Evolutionary conservation across 2,113 vertebrate species (phyloP).

Genomic region (Leucosticte australis): DNA sequence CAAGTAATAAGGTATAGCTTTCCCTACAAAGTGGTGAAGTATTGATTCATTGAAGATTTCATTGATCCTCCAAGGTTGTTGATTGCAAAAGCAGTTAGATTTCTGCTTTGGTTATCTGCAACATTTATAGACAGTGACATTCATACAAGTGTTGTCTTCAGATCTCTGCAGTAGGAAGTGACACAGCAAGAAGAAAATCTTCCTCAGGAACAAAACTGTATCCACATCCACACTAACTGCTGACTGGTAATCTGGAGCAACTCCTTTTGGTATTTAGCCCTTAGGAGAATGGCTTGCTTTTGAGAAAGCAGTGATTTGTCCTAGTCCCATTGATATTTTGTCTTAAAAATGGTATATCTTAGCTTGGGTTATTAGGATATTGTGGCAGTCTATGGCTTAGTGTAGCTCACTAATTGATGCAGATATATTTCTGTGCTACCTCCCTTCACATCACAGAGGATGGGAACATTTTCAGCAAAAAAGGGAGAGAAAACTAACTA

Average conservation of each 20-base stretch:
- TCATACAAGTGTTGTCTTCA: not conserved
- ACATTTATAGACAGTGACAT: not conserved
- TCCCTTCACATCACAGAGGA: not conserved
- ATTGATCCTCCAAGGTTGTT: not conserved
- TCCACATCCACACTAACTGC: not conserved
- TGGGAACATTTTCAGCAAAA: not conserved
- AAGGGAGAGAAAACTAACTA: not conserved
- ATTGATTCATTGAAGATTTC: not conserved
- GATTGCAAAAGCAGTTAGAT: not conserved
- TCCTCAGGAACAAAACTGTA: not conserved
- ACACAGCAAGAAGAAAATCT: not conserved
- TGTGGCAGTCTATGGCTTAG: not conserved
- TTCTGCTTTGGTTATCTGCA: not conserved
- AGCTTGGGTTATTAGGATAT: not conserved
- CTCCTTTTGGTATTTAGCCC: not conserved
- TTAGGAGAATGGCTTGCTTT: not conserved
- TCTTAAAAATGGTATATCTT: not conserved
- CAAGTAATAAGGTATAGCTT: not conserved
- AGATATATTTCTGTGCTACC: not conserved
- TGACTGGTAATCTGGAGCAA: not conserved
- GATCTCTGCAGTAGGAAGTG: not conserved
- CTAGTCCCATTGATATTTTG: not conserved
- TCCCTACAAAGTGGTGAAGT: not conserved
- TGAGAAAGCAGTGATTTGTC: not conserved
- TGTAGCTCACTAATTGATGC: not conserved